Evolutionary conservation across 2,113 vertebrate genomes (phyloP), one percentile per base, ranked within the genome.

Genomic region (Neolamprologus kungweensis): DNA sequence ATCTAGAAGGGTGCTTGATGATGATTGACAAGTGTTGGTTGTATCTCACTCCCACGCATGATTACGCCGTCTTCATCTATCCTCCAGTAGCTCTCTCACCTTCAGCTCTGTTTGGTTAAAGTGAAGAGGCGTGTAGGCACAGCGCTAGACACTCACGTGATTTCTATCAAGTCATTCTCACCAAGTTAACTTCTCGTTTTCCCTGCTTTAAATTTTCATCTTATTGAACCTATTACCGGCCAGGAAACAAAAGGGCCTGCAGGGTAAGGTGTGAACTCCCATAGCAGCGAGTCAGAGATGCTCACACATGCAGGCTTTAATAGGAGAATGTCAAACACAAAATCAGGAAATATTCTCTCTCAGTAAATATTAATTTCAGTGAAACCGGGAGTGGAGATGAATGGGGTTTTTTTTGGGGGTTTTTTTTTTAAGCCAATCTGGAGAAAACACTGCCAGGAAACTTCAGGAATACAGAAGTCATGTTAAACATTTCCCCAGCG

Each of bases 11-110:
- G 50, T 31, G 47, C 89, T 88, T 95, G 92, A 94, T 94, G 91
- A 88, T 95, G 94, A 96, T 95, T 95, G 95, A 95, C 94, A 94
- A 87, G 94, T 88, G 78, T 75, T 85, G 91, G 92, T 91, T 94
- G 85, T 82, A 83, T 91, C 92, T 86, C 85, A 78, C 94, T 94
- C 95, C 94, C 88, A 94, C 94, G 75, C 92, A 79, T 54, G 91
- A 94, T 95, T 94, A 94, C 50, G 16, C 85, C 82, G 60, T 89
- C 85, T 93, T 93, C 89, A 85, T 94, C 90, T 87, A 40, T 93
- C 87, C 93, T 91, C 90, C 90, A 91, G 90, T 83, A 89, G 85
- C 93, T 94, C 88, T 54, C 91, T 93, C 94, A 95, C 95, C 94
- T 94, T 95, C 92, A 91, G 91, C 93, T 93, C 93, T 83, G 81